Percentiles rank a stretch among this genome's conserved stretches.
phyloP scores from a whole-genome alignment of 2,113 vertebrate species.

The Dromiciops gliroides region DNA sequence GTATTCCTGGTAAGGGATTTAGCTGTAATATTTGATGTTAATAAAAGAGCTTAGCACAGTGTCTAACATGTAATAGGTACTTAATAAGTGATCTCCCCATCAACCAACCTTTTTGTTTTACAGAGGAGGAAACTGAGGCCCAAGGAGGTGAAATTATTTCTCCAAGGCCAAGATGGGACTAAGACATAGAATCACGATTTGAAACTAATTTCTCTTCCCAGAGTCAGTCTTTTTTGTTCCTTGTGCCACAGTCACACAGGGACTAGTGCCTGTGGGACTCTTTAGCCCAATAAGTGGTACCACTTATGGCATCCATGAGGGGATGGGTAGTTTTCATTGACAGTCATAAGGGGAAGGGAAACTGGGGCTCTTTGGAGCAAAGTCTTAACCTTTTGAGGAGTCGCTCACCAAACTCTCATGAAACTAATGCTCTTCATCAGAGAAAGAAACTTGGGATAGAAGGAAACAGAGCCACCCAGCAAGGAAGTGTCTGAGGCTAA shows the following conservation, averaged over 20 bases:
- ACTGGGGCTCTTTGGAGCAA: background rate
- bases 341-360: background rate
- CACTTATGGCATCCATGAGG: background rate
- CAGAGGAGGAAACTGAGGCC: background rate
- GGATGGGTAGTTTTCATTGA: background rate
- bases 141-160: background rate
- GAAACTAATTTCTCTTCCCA: background rate
- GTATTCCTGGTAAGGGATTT: too few relatives aligned
- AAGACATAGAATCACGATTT: background rate
- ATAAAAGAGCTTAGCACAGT: too few relatives aligned
- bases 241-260: background rate
- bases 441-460: background rate
- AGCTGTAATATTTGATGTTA: too few relatives aligned
- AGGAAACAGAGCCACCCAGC: background rate
- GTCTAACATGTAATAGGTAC: too few relatives aligned
- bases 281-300: too few relatives aligned
- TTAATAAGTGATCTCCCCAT: background rate
- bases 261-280: background rate
- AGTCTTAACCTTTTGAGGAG: background rate
- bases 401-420: too few relatives aligned
- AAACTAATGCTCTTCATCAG: background rate
- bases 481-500: background rate
- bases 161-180: background rate
- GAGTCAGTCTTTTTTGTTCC: background rate
- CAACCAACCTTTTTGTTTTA: background rate